A percentile compares a stretch with the other conserved stretches of the same genome.
Evolutionary conservation across 2,797 vertebrate genomes (phyloP).

Genomic region (Sebastes steindachneri): DNA sequence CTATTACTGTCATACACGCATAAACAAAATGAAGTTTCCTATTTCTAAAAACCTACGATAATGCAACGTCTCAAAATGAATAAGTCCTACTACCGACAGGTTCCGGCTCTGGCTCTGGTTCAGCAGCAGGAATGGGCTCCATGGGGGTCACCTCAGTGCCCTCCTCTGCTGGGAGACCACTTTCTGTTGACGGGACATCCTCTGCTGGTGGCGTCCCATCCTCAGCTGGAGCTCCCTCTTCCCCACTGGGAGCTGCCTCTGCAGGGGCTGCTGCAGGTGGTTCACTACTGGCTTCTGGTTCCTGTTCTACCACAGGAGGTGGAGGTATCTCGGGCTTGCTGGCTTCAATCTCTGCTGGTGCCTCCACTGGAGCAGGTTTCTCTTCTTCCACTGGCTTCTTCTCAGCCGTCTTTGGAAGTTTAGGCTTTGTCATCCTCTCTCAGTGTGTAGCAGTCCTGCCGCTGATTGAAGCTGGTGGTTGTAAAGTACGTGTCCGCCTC

Average conservation of each 20-base stretch:
- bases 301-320: constrained; percentile 7
- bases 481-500: background rate
- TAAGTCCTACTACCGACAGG: constrained; percentile 70
- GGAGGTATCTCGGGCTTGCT: constrained; percentile 6
- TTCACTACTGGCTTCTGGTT: constrained; percentile 12
- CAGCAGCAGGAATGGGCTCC: constrained; percentile 35
- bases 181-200: constrained; percentile 19
- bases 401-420: constrained; percentile 75
- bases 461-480: background rate
- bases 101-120: constrained; percentile 63
- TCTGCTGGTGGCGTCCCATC: constrained; percentile 40
- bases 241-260: constrained; percentile 16
- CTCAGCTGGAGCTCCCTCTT: constrained; percentile 42
- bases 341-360: constrained; percentile 22
- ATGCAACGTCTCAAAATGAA: constrained; percentile 14
- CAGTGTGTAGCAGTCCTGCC: background rate
- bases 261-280: background rate
- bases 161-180: constrained; percentile 6
- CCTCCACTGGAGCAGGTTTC: constrained; percentile 16
- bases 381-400: constrained; percentile 67
- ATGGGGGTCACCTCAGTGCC: background rate
- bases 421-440: constrained; percentile 77
- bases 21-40: background rate
- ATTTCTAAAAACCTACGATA: background rate
- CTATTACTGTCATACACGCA: background rate